phyloP scores from a whole-genome alignment of 2,888 invertebrate genomes.

The Diloba caeruleocephala region DNA sequence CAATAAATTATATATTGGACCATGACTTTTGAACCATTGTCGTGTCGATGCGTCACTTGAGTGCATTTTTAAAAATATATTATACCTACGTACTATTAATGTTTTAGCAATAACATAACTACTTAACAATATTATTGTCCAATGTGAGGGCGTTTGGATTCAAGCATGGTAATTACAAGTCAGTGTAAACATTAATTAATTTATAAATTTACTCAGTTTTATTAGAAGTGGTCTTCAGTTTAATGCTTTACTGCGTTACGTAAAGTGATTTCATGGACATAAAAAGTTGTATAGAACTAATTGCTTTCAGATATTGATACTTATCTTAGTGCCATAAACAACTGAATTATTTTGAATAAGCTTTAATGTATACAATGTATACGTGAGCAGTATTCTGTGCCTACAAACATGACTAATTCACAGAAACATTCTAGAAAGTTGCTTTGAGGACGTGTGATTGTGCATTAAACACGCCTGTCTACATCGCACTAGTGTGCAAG shows the following conservation, averaged over 20 bases:
- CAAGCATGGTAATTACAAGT: conserved; percentile 9
- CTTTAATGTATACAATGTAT: conserved; percentile 13
- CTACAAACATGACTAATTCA: conserved; percentile 27
- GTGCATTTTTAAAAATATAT: conserved; percentile 29
- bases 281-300: no score
- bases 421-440: conserved; percentile 70
- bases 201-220: conserved; percentile 33
- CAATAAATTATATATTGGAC: conserved; percentile 28
- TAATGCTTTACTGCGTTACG: no score
- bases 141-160: conserved; percentile 6
- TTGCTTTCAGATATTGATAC: neutral
- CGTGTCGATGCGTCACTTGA: conserved; percentile 22
- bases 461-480: conserved; percentile 29
- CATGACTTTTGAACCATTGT: conserved; percentile 44
- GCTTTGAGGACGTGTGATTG: conserved; percentile 55
- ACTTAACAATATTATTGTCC: conserved; percentile 12
- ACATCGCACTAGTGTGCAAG: conserved; percentile 23
- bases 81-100: conserved; percentile 3
- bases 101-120: conserved; percentile 10
- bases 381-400: conserved; percentile 10
- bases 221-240: conserved; percentile 1
- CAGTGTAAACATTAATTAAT: conserved; percentile 27
- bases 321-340: conserved; percentile 2
- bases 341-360: conserved; percentile 21
- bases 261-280: conserved; percentile 21